phyloP scores from a whole-genome alignment of 2,888 invertebrate genomes.

The Scotopteryx bipunctaria region DNA sequence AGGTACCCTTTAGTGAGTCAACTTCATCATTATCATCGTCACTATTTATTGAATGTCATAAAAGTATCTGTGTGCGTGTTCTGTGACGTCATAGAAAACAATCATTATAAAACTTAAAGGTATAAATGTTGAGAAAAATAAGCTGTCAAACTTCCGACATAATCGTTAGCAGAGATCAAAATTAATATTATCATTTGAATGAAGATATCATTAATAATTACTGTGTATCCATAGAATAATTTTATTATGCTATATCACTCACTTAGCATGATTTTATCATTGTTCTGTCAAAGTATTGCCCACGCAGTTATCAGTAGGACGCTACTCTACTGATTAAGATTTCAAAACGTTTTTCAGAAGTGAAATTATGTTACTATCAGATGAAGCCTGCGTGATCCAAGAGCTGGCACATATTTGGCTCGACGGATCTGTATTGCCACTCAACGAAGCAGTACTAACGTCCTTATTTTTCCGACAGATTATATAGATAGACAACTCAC shows the following conservation, averaged over 20 bases:
- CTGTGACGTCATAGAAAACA: slow-evolving; percentile 23
- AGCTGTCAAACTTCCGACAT: background rate
- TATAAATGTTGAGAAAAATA: background rate
- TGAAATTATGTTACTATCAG: too few species aligned
- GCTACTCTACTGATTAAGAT: too few species aligned
- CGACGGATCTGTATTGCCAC: too few species aligned
- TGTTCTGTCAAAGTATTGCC: background rate
- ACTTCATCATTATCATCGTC: too few species aligned
- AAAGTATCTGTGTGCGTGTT: background rate
- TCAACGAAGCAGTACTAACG: too few species aligned
- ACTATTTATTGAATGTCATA: too few species aligned
- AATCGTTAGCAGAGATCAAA: background rate
- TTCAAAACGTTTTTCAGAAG: too few species aligned
- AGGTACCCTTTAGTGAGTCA: too few species aligned
- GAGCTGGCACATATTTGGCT: too few species aligned
- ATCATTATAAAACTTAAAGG: background rate
- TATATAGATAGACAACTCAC: too few species aligned
- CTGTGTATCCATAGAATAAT: background rate
- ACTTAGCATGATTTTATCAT: background rate
- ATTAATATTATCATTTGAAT: background rate
- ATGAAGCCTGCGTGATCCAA: too few species aligned
- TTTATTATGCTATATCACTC: background rate
- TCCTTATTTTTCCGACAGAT: too few species aligned
- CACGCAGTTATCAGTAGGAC: background rate
- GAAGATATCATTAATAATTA: background rate